Conservation (phyloP, 1,140 invertebrate genomes). For the Procambarus clarkii region DNA sequence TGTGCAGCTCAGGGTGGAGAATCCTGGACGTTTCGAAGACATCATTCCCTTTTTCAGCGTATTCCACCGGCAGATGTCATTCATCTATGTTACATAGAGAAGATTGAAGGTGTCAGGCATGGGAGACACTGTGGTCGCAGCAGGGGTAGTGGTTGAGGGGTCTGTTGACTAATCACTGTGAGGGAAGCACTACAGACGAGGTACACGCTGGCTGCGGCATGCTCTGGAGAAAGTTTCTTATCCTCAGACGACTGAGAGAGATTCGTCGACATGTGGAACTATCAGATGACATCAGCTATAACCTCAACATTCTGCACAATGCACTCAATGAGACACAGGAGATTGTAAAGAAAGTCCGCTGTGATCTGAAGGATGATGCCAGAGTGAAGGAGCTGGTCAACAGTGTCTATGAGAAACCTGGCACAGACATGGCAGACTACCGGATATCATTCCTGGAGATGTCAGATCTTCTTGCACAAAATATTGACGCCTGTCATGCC, state of each 20-base stretch:
- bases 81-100: constrained; percentile 7
- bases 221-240: constrained; percentile 31
- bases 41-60: constrained; percentile 3
- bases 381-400: constrained; percentile 13
- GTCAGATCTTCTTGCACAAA: too few relatives aligned
- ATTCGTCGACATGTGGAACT: constrained; percentile 13
- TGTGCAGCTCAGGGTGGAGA: constrained; percentile 1
- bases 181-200: constrained; percentile 23
- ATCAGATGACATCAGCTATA: constrained; percentile 6
- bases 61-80: constrained; percentile 22
- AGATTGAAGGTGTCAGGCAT: constrained; percentile 22
- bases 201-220: constrained; percentile 18
- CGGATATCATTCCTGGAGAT: too few relatives aligned
- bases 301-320: constrained; percentile 17
- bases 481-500: too few relatives aligned
- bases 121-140: constrained; percentile 24
- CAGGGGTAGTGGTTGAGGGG: constrained; percentile 11
- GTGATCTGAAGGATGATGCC: not conserved
- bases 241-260: constrained; percentile 11
- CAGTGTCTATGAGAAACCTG: constrained; percentile 31
- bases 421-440: too few relatives aligned
- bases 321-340: constrained; percentile 16
- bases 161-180: not conserved
- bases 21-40: not conserved
- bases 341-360: not conserved